These are phyloP conservation scores for Felis chaus DNA, from an alignment of 2,113 vertebrate genomes.

Conservation along the genomic window DNA sequence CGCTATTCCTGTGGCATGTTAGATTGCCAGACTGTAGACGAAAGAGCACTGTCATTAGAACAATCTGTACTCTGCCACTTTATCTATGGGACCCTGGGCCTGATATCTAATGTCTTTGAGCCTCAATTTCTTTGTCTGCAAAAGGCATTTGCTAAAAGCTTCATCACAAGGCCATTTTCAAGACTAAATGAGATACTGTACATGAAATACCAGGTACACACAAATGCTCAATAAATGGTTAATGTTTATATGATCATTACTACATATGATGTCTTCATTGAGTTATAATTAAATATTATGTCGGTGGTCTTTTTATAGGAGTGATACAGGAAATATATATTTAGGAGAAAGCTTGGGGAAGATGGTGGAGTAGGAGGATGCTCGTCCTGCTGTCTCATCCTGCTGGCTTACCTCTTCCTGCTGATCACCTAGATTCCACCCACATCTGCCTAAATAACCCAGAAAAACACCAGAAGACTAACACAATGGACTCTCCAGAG, in stretches of 20 bases:
- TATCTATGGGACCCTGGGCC: neutral
- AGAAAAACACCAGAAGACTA: no score
- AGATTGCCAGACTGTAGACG: neutral
- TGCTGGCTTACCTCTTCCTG: no score
- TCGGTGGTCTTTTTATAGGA: neutral
- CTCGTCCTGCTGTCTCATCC: no score
- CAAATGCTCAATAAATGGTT: constrained; percentile 11
- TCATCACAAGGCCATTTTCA: constrained; percentile 13
- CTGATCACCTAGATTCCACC: no score
- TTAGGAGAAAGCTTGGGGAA: neutral
- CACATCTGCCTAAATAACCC: no score
- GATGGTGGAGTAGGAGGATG: no score
- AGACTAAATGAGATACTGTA: neutral
- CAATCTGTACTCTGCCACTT: neutral
- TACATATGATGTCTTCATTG: neutral
- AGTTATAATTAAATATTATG: constrained; percentile 34
- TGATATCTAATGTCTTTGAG: neutral
- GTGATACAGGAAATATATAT: neutral
- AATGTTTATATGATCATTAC: constrained; percentile 19
- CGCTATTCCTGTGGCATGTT: neutral
- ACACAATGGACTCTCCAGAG: no score
- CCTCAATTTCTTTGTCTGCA: neutral
- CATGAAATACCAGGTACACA: neutral
- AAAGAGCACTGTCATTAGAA: constrained; percentile 11
- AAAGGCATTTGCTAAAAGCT: constrained; percentile 34